Base-by-base conservation (phyloP, 1,140 invertebrate genomes). In the Ceratosolen fusciceps region DNA sequence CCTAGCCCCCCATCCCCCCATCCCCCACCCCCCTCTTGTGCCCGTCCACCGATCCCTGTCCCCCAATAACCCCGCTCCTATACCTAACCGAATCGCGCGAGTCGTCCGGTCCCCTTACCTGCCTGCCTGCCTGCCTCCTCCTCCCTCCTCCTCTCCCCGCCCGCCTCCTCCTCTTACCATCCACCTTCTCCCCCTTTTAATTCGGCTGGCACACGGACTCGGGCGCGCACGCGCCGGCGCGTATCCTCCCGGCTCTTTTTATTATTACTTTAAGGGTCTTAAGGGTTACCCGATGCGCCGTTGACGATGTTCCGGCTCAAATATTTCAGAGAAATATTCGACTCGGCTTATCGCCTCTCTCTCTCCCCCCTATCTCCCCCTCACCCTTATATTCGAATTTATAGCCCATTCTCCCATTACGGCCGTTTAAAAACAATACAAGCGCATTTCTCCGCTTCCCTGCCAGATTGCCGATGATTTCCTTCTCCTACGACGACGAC, bases 91-190 rank as follows among this genome's bases (percentile, higher is more conserved):
- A 49, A 49, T 47, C 67, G 73, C 67, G 73, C 73, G 58, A 62
- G 16, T 81, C 83, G 76, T 79, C 80, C 62, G 34, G 80, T 75
- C 79, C 39, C 76, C 72, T 76, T 65, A 47, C 70, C 75, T 72
- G 80, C 68, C 70, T 68, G 80, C 73, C 54, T 79, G 81, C 83
- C 14, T n/a, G n/a, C n/a, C 83, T 49, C 80, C 71, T 43, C 80
- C 68, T 75, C 82, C 72, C 29, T 60, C 56, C 54, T 73, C 75
- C 72, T 81, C 68, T 73, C n/a, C n/a, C n/a, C n/a, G n/a, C n/a
- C n/a, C n/a, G n/a, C n/a, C n/a, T n/a, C 56, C 54, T 73, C 75
- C 72, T 81, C 68, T 73, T 68, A 80, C 73, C 54, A 80, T 82
- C 83, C 14, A n/a, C n/a, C 83, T 49, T 81, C 71, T 43, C 80